Evolutionary conservation across 2,797 vertebrate genomes (phyloP), one percentile per base, ranked within the genome.

Genomic region (Peromyscus aztecus): DNA sequence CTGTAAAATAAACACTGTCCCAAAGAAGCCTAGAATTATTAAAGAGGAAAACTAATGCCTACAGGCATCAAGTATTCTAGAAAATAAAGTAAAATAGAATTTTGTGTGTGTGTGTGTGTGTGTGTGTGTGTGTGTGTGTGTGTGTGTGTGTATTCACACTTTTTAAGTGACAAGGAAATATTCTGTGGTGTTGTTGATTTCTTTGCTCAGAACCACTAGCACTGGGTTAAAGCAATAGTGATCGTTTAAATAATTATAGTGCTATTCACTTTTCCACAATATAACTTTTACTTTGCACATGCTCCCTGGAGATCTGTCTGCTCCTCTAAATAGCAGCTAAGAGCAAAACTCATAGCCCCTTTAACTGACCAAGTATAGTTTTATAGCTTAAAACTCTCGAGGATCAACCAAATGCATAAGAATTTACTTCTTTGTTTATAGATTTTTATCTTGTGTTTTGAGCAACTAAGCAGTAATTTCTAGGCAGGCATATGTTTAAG

Each of bases 1-100:
- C 52, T 94, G 37, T 49, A 91, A 97, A 93, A 65, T 80, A 78
- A 65, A 97, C 87, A 46, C 46, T 29, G 8, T 78, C 19, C 8
- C 69, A 80, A 59, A 78, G 19, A 11, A 16, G 52, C 52, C 52
- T 69, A 43, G 59, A 83, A 84, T 81, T 93, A 89, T 63, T 80
- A 43, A 69, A 84, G 6, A 77, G 12, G 75, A 82, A 75, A 61
- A 63, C 21, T 89, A 80, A 61, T 75, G 17, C 37, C 5, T 84
- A 65, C 2, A 82, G 37, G 57, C 29, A 13, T 55, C 46, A 93
- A 84, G n/a, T 40, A 88, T 65, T 71, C 17, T 90, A 4, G 0
- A 85, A 95, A 77, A 92, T 52, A 87, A 52, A n/a, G 43, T 24
- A 6, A 85, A 85, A 49, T 52, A 11, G 6, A 49, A 69, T 13